Evolutionary conservation across 1,140 invertebrate species (phyloP), one percentile per base, ranked within the genome.

Genomic region (Drosophila sp.): DNA sequence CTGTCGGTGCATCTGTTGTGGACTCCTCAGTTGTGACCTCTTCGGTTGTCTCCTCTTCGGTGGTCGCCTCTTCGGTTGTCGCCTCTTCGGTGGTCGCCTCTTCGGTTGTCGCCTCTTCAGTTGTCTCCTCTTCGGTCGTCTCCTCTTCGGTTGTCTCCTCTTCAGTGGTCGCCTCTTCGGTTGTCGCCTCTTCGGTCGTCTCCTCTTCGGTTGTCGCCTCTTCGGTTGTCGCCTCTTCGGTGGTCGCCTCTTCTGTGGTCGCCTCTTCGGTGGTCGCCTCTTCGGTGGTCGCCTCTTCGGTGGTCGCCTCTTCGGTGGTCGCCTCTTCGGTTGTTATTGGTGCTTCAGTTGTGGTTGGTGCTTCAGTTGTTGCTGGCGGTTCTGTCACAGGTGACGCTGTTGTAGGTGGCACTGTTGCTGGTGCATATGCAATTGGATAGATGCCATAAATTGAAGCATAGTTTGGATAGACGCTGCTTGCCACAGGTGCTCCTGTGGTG

Each of bases 41-140:
- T 21, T 21, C 21, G 21, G 21, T 21, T 21, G 21, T 21, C n/a
- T n/a, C n/a, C n/a, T n/a, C n/a, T n/a, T n/a, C n/a, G n/a, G n/a
- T n/a, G n/a, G n/a, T n/a, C n/a, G 56, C 13, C 0, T 5, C 18
- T 0, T 57, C 32, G 4, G 65, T 32, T 0, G 74, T 65, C n/a
- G 56, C 13, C 0, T 5, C 18, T 0, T 57, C 32, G 4, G 64
- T 58, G 0, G 53, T 18, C 0, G 50, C 3, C 9, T 50, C 11
- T 0, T 36, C 50, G 4, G 59, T 29, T 0, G 61, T 18, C 0
- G 66, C 13, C 0, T 5, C 18, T 0, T 57, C 32, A 2, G 65
- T 32, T 0, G 74, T 65, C n/a, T 46, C 13, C 0, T 5, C 18
- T 0, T 57, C 32, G 4, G 65, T 32, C 0, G 74, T 65, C n/a